Base-by-base conservation (phyloP, 1,140 invertebrate genomes). In the Dendrolimus punctatus region DNA sequence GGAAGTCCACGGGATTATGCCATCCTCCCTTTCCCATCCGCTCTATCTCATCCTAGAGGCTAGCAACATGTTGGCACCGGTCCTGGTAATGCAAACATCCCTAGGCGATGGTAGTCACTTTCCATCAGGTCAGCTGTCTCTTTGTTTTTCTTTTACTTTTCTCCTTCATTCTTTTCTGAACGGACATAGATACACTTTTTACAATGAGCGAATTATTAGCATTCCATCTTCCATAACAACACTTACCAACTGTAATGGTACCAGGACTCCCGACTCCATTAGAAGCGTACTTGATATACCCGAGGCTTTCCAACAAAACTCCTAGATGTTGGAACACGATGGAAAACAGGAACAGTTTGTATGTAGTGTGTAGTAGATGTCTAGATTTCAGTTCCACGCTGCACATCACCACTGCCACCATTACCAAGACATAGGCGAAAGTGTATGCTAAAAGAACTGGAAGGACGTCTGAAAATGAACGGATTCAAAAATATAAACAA, bases 341-440 rank as follows among this genome's bases (percentile, higher is more conserved):
- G 1, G 95, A 95, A 3, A 89, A 62, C 8, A 96, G 88, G 74
- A 94, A 98, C 57, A 98, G 76, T 76, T 96, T 95, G 81, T 96
- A 98, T 0, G 95, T 97, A 2, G 93, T 89, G 76, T 98, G 96
- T 40, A 97, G 88, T 1, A 98, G 79, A 73, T 96, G 93, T 39
- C 94, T 87, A 2, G 90, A 89, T 58, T 91, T 91, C 5, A 97
- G 78, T 69, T 95, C 91, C 52, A 92, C 90, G 44, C 92, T 90
- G 68, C 91, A 92, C 57, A 92, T 84, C 41, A 92, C 87, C 39
- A 91, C 89, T 0, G 89, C 90, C 42, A 92, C 77, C 61, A 92
- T 76, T 6, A 93, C 83, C 44, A 93, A 83, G 6, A 91, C 87
- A 64, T 94, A 94, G 0, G 90, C 85, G 36, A 91, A 83, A 4